Percentiles rank a stretch among this genome's conserved stretches.
Conservation (phyloP, 2,113 vertebrate species). For the Turdus rufiventris region DNA sequence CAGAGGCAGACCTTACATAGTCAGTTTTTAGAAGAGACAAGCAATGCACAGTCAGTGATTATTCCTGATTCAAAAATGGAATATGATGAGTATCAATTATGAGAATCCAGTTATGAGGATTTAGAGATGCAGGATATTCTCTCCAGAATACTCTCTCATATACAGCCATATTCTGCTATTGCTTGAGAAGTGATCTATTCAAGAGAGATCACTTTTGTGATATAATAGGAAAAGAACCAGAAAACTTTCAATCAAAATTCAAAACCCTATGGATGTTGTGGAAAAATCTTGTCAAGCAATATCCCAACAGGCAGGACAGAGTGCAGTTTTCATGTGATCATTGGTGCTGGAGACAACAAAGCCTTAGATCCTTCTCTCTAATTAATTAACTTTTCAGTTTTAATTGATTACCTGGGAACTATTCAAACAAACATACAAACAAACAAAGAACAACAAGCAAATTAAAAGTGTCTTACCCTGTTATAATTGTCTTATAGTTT, state of each 20-base stretch:
- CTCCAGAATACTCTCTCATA: not conserved
- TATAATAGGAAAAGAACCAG: not conserved
- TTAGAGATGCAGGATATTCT: not conserved
- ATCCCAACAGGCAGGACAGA: not conserved
- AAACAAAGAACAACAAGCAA: not conserved
- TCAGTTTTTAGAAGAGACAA: not conserved
- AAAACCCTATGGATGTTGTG: not conserved
- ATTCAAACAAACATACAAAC: not conserved
- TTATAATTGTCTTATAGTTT: not conserved
- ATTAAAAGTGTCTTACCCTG: not conserved
- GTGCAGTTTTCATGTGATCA: not conserved
- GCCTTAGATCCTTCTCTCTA: not conserved
- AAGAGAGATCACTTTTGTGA: not conserved
- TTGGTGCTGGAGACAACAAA: not conserved
- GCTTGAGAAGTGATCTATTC: not conserved
- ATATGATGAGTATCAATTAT: not conserved
- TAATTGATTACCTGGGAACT: not conserved
- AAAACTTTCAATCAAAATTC: not conserved
- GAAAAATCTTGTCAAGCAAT: not conserved
- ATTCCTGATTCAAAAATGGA: not conserved
- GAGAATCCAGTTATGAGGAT: not conserved
- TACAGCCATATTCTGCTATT: not conserved
- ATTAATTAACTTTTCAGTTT: not conserved
- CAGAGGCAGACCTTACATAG: not conserved
- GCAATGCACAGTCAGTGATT: not conserved